Evolutionary conservation across 2,797 vertebrate species (phyloP), one percentile per base, ranked within the genome.

Genomic region (Coreius guichenoti): DNA sequence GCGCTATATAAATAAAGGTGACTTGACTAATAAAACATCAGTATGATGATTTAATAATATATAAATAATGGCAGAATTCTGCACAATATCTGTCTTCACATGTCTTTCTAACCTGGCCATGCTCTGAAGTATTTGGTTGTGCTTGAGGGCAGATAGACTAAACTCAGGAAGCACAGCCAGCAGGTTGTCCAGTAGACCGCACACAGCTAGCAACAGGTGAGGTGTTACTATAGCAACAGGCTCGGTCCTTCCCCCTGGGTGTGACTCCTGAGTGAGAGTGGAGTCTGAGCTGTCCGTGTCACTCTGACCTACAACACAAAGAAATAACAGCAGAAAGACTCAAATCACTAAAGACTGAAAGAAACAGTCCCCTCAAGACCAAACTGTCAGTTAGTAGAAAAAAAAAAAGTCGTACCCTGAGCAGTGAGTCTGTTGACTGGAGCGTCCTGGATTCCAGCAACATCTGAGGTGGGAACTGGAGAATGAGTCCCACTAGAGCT

Each of bases 101-200:
- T 31, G 43, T 36, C 9, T 43, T 45, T 39, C 72, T 77, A 93
- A 99, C 98, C 97, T 94, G 90, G 95, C 95, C 86, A 99, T 92
- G 31, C 92, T 89, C 86, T 92, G 90, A 36, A 98, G 89, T 87
- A 97, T 94, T 82, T 92, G 94, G 83, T 95, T 91, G 74, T 95
- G 93, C 69, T 84, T 92, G 43, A 99, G 89, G 45, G 96, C 96
- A 67, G 76, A 76, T 82, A 94, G 93, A 81, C 97, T 97, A 86
- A 97, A 97, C 83, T 95, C 89, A 36, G 98, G 96, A 90, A 95
- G 90, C 49, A 96, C 91, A 80, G 94, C 91, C 91, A 99, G 87
- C 85, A 99, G 94, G 92, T 98, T 98, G 87, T 95, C 93, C 84
- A 99, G 91, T 90, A 99, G 95, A 90, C 96, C 93, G 39, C 97